Percentiles rank a stretch among this genome's conserved stretches.
phyloP scores from a whole-genome alignment of 2,113 vertebrate genomes.

The Zosterops lateralis region DNA sequence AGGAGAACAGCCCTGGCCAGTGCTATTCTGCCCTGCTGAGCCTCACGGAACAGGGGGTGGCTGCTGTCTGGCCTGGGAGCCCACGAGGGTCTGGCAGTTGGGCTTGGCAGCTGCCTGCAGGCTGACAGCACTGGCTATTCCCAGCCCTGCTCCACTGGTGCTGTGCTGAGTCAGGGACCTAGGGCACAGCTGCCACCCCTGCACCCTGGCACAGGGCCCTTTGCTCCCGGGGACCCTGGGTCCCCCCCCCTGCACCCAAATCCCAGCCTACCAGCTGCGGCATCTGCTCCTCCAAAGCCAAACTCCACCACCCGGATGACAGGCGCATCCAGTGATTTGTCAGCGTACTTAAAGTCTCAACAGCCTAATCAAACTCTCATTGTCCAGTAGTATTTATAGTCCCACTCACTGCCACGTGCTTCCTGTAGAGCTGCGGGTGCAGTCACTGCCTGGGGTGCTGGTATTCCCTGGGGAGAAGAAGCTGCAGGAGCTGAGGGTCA shows the following conservation, averaged over 20 bases:
- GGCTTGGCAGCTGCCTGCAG: background rate
- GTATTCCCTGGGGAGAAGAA: background rate
- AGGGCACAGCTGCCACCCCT: background rate
- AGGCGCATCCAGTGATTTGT: background rate
- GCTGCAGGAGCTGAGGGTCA: background rate
- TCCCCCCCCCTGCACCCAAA: background rate
- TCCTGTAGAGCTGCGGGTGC: accelerated
- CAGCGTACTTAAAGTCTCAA: constrained; percentile 26
- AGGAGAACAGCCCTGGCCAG: background rate
- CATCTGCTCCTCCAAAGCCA: background rate
- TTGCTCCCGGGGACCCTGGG: background rate
- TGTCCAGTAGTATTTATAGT: constrained; percentile 40
- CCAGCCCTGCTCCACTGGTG: accelerated
- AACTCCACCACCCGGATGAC: background rate
- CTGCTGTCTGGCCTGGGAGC: background rate
- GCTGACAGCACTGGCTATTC: constrained; percentile 25
- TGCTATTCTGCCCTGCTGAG: background rate
- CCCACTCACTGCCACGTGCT: background rate
- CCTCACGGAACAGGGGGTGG: background rate
- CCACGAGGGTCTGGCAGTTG: background rate
- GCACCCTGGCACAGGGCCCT: background rate
- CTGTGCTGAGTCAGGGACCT: constrained; percentile 56
- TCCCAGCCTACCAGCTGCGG: accelerated
- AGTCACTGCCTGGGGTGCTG: accelerated
- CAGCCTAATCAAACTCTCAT: constrained; percentile 38